Conservation (phyloP, 2,797 vertebrate genomes). For the Enteromius viviparus region DNA sequence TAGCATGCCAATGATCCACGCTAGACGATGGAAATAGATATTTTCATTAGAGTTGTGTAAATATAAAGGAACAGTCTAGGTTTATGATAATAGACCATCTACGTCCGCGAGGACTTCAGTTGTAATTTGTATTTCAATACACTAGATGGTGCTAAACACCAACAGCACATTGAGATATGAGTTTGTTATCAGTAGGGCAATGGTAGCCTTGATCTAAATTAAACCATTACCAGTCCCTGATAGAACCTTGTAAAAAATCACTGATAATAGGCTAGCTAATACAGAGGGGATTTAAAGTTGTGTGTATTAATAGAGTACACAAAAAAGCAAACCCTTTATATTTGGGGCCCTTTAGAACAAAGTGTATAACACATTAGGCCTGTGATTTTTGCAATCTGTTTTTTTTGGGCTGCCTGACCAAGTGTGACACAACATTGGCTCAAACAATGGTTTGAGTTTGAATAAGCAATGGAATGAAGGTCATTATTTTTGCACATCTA, state of each 20-base stretch:
- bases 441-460: background rate
- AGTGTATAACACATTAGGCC: background rate
- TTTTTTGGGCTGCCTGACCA: conserved; percentile 17
- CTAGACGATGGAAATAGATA: background rate
- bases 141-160: conserved; percentile 49
- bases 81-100: background rate
- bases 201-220: background rate
- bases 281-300: background rate
- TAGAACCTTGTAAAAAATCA: background rate
- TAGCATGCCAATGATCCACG: background rate
- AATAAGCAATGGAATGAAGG: conserved; percentile 2
- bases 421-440: conserved; percentile 24
- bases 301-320: background rate
- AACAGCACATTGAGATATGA: background rate
- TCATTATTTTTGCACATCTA: background rate
- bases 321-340: background rate
- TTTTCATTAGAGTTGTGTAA: background rate
- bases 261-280: background rate
- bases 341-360: background rate
- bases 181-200: background rate
- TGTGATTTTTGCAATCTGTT: conserved; percentile 43
- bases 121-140: conserved; percentile 5
- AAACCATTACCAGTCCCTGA: background rate
- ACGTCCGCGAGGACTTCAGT: background rate
- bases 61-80: background rate